Percentiles rank a stretch among this genome's conserved stretches.
These are phyloP conservation scores for Nasonovia ribisnigri DNA, from an alignment of 2,888 invertebrate species.

Conservation along the genomic window DNA sequence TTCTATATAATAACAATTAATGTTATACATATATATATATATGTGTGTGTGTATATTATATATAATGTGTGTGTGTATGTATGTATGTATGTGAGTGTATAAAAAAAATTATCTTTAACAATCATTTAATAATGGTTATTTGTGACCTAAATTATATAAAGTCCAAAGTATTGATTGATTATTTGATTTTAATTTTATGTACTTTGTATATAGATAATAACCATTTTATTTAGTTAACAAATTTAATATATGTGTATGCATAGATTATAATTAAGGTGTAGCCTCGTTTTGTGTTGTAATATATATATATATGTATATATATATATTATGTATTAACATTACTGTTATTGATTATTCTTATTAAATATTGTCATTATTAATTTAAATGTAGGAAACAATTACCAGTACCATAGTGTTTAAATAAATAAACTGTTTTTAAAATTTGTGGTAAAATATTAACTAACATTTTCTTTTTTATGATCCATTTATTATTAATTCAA, in stretches of 20 bases:
- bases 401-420: conserved; percentile 37
- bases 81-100: conserved; percentile 25
- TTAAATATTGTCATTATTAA: conserved; percentile 59
- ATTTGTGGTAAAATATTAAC: conserved; percentile 30
- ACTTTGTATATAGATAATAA: conserved; percentile 62
- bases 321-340: conserved; percentile 43
- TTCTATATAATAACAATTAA: conserved; percentile 48
- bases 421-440: conserved; percentile 21
- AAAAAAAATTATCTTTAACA: conserved; percentile 48
- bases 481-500: not conserved
- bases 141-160: conserved; percentile 52
- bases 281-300: conserved; percentile 42
- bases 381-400: conserved; percentile 48
- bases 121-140: conserved; percentile 55
- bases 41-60: not conserved
- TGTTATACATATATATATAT: conserved; percentile 19
- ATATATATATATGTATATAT: conserved; percentile 37
- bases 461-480: not conserved
- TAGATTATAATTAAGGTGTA: conserved; percentile 36
- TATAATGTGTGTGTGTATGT: not conserved
- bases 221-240: conserved; percentile 58
- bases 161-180: conserved; percentile 38
- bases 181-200: conserved; percentile 55
- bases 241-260: conserved; percentile 53
- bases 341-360: conserved; percentile 46